Evolutionary conservation across 2,113 vertebrate genomes (phyloP).

Genomic region (Centropus unirufus): DNA sequence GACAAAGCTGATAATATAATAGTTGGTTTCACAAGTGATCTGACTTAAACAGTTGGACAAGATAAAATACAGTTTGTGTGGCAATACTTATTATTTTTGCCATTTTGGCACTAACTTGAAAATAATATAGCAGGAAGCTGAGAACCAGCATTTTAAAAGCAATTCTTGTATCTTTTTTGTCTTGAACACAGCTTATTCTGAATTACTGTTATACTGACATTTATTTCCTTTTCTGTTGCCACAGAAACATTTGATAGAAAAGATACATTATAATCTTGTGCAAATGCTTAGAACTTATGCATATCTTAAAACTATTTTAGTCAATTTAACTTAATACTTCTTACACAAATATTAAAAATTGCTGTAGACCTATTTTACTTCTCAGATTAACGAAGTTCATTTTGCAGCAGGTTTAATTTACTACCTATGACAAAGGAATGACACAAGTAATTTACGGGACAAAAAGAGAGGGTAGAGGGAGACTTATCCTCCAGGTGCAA

Average conservation of each 20-base stretch:
- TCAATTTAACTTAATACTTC: background rate
- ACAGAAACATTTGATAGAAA: background rate
- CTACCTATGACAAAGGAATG: background rate
- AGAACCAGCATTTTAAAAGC: background rate
- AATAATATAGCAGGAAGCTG: background rate
- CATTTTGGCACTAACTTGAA: background rate
- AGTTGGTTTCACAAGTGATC: background rate
- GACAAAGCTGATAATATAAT: background rate
- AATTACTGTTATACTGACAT: background rate
- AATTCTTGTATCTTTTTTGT: background rate
- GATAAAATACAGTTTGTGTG: background rate
- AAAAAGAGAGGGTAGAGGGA: background rate
- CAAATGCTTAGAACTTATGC: background rate
- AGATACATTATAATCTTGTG: background rate
- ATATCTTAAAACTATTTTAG: background rate
- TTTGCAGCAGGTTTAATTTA: background rate
- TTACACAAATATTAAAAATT: background rate
- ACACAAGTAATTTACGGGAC: background rate
- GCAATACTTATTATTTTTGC: background rate
- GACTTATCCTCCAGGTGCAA: no score
- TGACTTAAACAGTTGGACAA: background rate
- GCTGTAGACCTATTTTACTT: background rate
- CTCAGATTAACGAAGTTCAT: background rate
- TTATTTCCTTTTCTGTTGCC: conserved; percentile 18
- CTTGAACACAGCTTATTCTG: background rate